Conservation (phyloP, 2,888 invertebrate genomes). For the Kryphioiulus occultus region DNA sequence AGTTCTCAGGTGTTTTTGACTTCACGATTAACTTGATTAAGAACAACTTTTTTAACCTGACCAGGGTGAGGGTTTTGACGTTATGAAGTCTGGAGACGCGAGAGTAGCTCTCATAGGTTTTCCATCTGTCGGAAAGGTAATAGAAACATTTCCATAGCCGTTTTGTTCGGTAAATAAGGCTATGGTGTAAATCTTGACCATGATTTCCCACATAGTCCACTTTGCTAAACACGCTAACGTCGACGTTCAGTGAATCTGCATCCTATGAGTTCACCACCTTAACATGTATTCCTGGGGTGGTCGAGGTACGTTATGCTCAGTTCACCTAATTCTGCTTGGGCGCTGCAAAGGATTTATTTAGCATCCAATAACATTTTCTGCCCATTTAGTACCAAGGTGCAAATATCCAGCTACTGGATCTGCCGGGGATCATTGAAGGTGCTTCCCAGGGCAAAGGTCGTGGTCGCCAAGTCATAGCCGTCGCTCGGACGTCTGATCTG, state of each 20-base stretch:
- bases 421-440: constrained; percentile 99
- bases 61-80: constrained; percentile 88
- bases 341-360: background rate
- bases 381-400: constrained; percentile 84
- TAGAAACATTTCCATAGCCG: background rate
- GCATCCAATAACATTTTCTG: constrained; percentile 48
- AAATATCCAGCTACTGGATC: constrained; percentile 95
- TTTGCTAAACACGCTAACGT: constrained; percentile 90
- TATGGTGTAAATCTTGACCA: background rate
- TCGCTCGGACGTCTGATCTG: constrained; percentile 96
- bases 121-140: constrained; percentile 95
- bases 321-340: too few species aligned
- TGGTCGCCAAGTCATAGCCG: constrained; percentile 96
- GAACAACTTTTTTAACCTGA: background rate
- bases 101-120: constrained; percentile 97
- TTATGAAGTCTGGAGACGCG: constrained; percentile 98
- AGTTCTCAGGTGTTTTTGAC: background rate
- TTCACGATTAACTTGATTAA: background rate
- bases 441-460: constrained; percentile 92
- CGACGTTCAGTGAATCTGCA: constrained; percentile 96
- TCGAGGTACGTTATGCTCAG: constrained; percentile 72
- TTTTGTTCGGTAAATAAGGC: background rate
- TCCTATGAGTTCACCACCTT: constrained; percentile 98
- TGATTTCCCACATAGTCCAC: constrained; percentile 76
- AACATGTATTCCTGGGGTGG: constrained; percentile 99